These are phyloP conservation scores for Tiliqua scincoides DNA, from an alignment of 2,113 vertebrate species.

Conservation along the genomic window DNA sequence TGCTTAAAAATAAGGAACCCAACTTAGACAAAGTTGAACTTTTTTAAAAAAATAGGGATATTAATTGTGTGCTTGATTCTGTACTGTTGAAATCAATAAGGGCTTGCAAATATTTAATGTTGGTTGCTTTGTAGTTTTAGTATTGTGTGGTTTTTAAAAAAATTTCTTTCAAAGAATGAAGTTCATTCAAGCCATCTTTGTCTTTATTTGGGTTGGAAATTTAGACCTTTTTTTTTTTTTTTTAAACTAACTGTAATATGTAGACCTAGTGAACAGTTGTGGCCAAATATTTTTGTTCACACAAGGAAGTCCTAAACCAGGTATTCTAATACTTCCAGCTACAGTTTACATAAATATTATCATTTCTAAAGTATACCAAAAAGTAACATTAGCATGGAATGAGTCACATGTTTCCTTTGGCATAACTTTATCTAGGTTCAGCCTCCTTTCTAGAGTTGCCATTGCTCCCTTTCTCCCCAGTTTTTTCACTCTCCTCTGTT, in stretches of 20 bases:
- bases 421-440: slow-evolving; percentile 31
- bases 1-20: not conserved
- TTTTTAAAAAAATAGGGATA: not conserved
- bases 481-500: slow-evolving; percentile 13
- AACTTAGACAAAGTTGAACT: not conserved
- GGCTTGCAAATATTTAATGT: not conserved
- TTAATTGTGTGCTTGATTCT: too few species aligned
- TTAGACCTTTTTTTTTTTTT: slow-evolving; percentile 55
- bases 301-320: slow-evolving; percentile 63
- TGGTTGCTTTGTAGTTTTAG: slow-evolving; percentile 15
- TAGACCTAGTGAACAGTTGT: slow-evolving; percentile 43
- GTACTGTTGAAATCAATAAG: not conserved
- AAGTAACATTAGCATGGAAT: slow-evolving; percentile 41
- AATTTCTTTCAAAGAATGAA: slow-evolving; percentile 29
- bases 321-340: slow-evolving; percentile 57
- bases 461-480: not conserved
- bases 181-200: slow-evolving; percentile 41
- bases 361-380: slow-evolving; percentile 55
- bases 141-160: slow-evolving; percentile 21
- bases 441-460: slow-evolving; percentile 5
- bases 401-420: slow-evolving; percentile 3
- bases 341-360: slow-evolving; percentile 68
- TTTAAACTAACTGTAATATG: slow-evolving; percentile 40
- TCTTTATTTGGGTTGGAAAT: slow-evolving; percentile 67
- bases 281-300: slow-evolving; percentile 71